Evolutionary conservation across 2,797 vertebrate genomes (phyloP).

Genomic region (Remorina albescens): DNA sequence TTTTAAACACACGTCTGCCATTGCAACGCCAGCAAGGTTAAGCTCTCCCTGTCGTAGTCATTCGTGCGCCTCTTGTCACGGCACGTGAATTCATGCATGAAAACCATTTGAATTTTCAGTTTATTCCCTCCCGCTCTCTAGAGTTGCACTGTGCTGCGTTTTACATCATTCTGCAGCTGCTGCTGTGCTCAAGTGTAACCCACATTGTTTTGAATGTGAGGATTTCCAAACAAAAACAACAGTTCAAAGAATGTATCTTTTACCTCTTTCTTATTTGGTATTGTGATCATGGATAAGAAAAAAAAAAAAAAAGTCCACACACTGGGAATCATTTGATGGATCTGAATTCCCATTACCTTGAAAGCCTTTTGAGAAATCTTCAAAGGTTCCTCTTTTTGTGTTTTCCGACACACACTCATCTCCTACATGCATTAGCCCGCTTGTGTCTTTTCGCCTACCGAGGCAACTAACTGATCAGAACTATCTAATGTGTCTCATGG

Average conservation of each 20-base stretch:
- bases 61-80: conserved; percentile 34
- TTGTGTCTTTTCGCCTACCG: background rate
- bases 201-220: background rate
- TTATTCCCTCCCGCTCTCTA: conserved; percentile 9
- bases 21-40: conserved; percentile 76
- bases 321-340: background rate
- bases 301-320: background rate
- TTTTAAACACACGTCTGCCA: conserved; percentile 68
- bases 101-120: conserved; percentile 27
- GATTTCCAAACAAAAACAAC: background rate
- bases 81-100: conserved; percentile 35
- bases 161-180: conserved; percentile 11
- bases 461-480: background rate
- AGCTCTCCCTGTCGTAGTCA: conserved; percentile 63
- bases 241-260: too few relatives aligned
- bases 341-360: background rate
- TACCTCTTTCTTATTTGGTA: background rate
- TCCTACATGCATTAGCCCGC: conserved; percentile 1
- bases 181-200: background rate
- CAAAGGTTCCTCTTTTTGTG: conserved; percentile 1
- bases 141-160: conserved; percentile 10
- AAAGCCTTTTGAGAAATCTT: conserved; percentile 8
- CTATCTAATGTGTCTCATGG: background rate
- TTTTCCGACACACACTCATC: background rate
- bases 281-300: background rate